These are phyloP conservation scores for Chelonus insularis DNA, from an alignment of 1,140 invertebrate species.

Conservation along the genomic window DNA sequence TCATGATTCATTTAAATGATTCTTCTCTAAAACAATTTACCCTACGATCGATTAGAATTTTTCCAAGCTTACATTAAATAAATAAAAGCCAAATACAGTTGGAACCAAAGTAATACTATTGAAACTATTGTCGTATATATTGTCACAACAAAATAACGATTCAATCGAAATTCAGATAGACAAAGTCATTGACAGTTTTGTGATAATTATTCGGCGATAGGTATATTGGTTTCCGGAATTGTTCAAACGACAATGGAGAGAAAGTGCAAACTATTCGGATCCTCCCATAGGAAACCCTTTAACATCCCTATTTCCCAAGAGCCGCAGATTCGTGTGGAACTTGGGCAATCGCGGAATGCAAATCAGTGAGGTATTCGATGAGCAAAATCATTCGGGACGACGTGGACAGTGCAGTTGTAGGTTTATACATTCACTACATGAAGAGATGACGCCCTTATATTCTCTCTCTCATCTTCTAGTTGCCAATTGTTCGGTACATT, in stretches of 20 bases:
- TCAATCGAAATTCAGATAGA: neutral
- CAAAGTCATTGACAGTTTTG: neutral
- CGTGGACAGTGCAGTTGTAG: neutral
- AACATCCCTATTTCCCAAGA: slow-evolving; percentile 20
- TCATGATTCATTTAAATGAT: too few species aligned
- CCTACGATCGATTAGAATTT: too few species aligned
- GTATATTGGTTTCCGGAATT: neutral
- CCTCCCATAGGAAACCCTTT: slow-evolving; percentile 1
- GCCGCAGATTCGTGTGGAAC: slow-evolving; percentile 20
- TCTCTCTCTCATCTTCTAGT: too few species aligned
- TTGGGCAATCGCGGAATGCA: slow-evolving; percentile 29
- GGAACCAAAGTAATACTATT: too few species aligned
- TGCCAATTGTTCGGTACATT: neutral
- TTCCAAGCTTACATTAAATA: too few species aligned
- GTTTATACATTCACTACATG: too few species aligned
- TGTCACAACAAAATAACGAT: neutral
- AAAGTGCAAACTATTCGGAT: slow-evolving; percentile 19
- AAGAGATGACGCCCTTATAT: neutral
- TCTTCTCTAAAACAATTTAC: too few species aligned
- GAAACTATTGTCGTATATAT: too few species aligned
- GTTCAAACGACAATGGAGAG: neutral
- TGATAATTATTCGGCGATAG: neutral
- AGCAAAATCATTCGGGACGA: slow-evolving; percentile 26
- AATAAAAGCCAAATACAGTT: too few species aligned
- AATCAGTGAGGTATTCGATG: slow-evolving; percentile 29